phyloP scores from a whole-genome alignment of 2,113 vertebrate species.

The Gracilinanus agilis region DNA sequence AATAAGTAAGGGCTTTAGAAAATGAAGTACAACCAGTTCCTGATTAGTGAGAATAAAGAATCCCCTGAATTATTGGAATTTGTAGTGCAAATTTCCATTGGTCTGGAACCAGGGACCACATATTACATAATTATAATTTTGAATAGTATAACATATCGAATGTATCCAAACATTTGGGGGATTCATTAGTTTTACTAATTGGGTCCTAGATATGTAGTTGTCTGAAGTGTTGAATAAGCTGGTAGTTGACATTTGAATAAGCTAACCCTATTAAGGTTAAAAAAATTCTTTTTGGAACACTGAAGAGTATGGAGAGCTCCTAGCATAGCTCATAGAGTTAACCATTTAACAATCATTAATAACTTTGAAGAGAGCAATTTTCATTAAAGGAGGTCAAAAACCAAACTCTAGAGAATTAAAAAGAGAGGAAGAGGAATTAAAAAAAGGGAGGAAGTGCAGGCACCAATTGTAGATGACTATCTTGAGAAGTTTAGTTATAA shows the following conservation, averaged over 20 bases:
- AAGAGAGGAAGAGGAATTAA: background rate
- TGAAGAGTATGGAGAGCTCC: background rate
- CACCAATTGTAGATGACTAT: background rate
- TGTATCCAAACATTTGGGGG: background rate
- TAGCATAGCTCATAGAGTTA: background rate
- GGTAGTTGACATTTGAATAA: background rate
- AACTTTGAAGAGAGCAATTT: background rate
- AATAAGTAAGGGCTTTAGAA: slow-evolving; percentile 12
- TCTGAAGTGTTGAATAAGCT: background rate
- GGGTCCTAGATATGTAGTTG: background rate
- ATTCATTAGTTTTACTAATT: background rate
- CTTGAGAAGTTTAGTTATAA: background rate
- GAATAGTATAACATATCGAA: background rate
- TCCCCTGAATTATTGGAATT: background rate
- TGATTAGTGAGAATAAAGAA: background rate
- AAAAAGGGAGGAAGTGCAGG: background rate
- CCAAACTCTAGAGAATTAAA: background rate
- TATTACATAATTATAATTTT: background rate
- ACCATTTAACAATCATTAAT: background rate
- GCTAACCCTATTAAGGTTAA: background rate
- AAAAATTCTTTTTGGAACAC: background rate
- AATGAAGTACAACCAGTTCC: background rate
- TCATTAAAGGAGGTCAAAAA: background rate
- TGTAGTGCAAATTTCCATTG: background rate
- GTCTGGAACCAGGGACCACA: background rate